Evolutionary conservation across 2,113 vertebrate genomes (phyloP).

Genomic region (Dendrocopos noguchii): DNA sequence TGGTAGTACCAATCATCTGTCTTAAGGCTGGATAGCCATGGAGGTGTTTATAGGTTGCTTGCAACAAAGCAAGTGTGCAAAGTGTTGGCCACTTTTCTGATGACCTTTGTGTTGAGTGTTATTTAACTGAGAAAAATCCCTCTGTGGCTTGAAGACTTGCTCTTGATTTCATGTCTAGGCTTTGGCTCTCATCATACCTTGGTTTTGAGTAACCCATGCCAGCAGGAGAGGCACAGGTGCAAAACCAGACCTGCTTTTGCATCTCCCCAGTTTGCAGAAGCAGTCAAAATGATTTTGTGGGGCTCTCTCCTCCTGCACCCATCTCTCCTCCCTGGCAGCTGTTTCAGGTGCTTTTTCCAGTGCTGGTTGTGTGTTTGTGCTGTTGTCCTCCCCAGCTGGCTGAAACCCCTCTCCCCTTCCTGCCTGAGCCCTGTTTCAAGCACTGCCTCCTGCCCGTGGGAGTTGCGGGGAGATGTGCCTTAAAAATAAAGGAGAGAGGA

Average conservation of each 20-base stretch:
- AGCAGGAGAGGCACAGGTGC: fast-evolving
- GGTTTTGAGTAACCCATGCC: fast-evolving
- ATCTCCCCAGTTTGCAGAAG: background rate
- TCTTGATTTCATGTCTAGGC: background rate
- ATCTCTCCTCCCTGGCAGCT: background rate
- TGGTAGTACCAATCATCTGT: fast-evolving
- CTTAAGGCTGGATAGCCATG: fast-evolving
- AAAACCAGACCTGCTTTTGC: background rate
- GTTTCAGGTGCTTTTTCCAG: background rate
- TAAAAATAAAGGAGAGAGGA: background rate
- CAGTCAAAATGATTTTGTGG: background rate
- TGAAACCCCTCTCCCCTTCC: background rate
- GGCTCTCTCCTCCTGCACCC: fast-evolving
- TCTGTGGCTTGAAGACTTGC: background rate
- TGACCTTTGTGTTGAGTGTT: background rate
- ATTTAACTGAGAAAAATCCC: background rate
- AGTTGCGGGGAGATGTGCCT: background rate
- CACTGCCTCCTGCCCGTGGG: background rate
- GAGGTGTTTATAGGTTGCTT: background rate
- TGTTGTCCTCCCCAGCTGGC: background rate
- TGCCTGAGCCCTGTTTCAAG: background rate
- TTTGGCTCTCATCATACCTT: background rate
- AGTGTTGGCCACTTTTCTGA: background rate
- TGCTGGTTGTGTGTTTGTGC: fast-evolving
- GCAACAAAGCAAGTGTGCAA: background rate